A percentile compares a stretch with the other conserved stretches of the same genome.
Evolutionary conservation across 2,888 invertebrate genomes (phyloP).

Genomic region (Drosophila fulvimacula): DNA sequence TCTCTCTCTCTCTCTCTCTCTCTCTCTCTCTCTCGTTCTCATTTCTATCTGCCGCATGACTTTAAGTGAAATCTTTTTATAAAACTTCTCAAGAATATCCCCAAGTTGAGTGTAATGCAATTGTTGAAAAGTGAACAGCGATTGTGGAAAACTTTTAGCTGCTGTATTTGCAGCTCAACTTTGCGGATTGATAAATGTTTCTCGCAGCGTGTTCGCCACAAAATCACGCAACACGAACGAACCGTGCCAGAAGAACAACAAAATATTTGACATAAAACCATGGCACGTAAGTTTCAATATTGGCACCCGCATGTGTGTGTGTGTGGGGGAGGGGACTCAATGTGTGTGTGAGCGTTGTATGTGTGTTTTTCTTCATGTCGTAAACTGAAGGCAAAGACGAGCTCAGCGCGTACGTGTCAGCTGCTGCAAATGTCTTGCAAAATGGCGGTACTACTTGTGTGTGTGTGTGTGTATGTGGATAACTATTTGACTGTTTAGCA

Average conservation of each 20-base stretch:
- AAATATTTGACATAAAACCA: slow-evolving; percentile 73
- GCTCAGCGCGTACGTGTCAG: slow-evolving; percentile 65
- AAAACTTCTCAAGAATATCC: slow-evolving; percentile 35
- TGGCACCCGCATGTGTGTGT: slow-evolving; percentile 36
- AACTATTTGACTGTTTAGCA: slow-evolving; percentile 58
- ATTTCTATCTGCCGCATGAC: background rate
- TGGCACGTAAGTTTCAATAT: slow-evolving; percentile 64
- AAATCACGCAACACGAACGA: slow-evolving; percentile 43
- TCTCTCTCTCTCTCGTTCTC: background rate
- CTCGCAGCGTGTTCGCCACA: slow-evolving; percentile 21
- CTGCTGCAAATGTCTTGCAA: slow-evolving; percentile 67
- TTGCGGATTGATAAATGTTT: slow-evolving; percentile 54
- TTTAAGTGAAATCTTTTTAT: slow-evolving; percentile 26
- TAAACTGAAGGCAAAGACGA: slow-evolving; percentile 46
- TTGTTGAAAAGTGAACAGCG: slow-evolving; percentile 58
- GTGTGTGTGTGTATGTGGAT: slow-evolving; percentile 11
- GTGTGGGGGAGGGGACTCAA: slow-evolving; percentile 1
- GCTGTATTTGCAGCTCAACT: slow-evolving; percentile 53
- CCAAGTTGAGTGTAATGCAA: slow-evolving; percentile 51
- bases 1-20: too few relatives aligned
- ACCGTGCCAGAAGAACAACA: slow-evolving; percentile 20
- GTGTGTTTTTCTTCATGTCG: slow-evolving; percentile 25
- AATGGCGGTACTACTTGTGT: slow-evolving; percentile 49
- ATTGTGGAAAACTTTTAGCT: slow-evolving; percentile 56
- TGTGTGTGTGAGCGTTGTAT: slow-evolving; percentile 3